Conservation (phyloP, 2,888 invertebrate species). For the Cephus spinipes region DNA sequence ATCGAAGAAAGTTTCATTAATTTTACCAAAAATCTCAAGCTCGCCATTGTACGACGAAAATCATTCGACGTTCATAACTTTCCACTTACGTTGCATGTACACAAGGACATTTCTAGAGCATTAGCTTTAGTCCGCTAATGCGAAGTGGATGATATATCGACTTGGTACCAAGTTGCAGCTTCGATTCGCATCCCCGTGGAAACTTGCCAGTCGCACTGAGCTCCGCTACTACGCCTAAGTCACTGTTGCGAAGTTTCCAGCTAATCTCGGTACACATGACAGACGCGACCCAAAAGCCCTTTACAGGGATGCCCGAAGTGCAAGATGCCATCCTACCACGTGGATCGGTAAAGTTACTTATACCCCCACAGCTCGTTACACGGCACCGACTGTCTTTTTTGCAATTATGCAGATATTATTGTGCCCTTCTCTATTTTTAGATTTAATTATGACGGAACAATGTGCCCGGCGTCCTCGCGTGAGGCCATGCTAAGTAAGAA, state of each 20-base stretch:
- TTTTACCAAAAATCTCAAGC: not conserved
- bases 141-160: not conserved
- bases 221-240: not conserved
- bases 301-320: not conserved
- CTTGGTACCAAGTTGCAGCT: not conserved
- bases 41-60: not conserved
- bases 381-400: not conserved
- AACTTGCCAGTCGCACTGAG: not conserved
- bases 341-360: not conserved
- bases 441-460: conserved; percentile 30
- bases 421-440: conserved; percentile 37
- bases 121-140: not conserved
- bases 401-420: conserved; percentile 23
- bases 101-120: not conserved
- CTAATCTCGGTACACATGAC: not conserved
- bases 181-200: not conserved
- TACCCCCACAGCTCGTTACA: not conserved
- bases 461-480: conserved; percentile 20
- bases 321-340: not conserved
- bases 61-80: not conserved
- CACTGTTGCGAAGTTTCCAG: not conserved
- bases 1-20: not conserved
- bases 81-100: not conserved
- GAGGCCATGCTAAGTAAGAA: conserved; percentile 4
- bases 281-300: not conserved